phyloP scores from a whole-genome alignment of 2,888 invertebrate species.

The Amiota minor region DNA sequence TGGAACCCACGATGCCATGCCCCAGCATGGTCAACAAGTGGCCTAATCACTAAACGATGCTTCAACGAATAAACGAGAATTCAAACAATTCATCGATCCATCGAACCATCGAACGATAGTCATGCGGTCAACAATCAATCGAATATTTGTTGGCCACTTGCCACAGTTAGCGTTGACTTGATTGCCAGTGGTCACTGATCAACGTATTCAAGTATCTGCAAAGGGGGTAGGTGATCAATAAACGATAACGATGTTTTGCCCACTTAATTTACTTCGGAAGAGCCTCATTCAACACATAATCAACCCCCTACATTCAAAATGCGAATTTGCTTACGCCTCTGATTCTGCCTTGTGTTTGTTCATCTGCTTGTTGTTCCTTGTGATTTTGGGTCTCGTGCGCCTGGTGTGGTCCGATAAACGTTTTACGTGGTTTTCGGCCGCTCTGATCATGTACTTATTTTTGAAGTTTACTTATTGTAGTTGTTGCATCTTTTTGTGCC shows the following conservation, averaged over 20 bases:
- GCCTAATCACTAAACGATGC: slow-evolving; percentile 15
- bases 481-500: background rate
- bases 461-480: background rate
- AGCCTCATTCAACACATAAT: no score
- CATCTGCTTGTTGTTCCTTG: background rate
- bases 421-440: slow-evolving; percentile 27
- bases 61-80: no score
- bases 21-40: background rate
- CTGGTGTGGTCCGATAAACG: slow-evolving; percentile 28
- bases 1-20: background rate
- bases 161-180: background rate
- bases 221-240: no score
- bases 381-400: slow-evolving; percentile 9
- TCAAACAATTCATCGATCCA: no score
- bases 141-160: slow-evolving; percentile 20
- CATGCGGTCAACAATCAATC: slow-evolving; percentile 16
- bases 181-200: background rate
- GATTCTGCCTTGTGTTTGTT: no score
- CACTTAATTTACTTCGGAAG: no score
- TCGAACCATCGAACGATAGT: no score
- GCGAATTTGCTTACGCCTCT: no score
- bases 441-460: slow-evolving; percentile 25
- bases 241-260: no score
- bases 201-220: background rate
- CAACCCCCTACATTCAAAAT: no score